A percentile compares a stretch with the other conserved stretches of the same genome.
Evolutionary conservation across 2,888 invertebrate species (phyloP).

Genomic region (Catocala sponsa): DNA sequence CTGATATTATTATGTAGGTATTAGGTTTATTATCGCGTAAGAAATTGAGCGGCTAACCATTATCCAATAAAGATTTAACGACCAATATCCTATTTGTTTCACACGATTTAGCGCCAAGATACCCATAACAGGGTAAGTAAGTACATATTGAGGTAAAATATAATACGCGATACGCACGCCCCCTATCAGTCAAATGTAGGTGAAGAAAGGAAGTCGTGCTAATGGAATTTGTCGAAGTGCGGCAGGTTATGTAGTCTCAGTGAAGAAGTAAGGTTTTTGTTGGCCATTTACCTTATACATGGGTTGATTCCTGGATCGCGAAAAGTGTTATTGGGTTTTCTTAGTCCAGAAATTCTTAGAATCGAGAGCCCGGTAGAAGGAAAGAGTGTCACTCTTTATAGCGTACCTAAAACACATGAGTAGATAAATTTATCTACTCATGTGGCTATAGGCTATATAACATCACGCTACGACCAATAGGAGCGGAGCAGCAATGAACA

Average conservation of each 20-base stretch:
- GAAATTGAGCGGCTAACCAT: no score
- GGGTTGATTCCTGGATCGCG: background rate
- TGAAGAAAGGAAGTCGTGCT: slow-evolving; percentile 30
- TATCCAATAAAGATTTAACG: no score
- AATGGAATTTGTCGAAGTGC: slow-evolving; percentile 37
- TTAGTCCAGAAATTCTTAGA: no score
- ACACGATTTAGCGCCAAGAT: background rate
- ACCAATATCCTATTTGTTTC: background rate
- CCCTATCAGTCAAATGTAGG: slow-evolving; percentile 28
- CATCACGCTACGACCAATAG: no score
- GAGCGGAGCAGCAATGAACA: no score
- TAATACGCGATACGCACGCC: slow-evolving; percentile 9
- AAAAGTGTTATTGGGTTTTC: background rate
- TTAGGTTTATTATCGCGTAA: no score
- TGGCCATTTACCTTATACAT: slow-evolving; percentile 1
- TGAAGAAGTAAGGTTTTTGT: slow-evolving; percentile 10
- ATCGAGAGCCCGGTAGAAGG: no score
- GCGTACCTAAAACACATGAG: no score
- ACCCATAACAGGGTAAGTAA: background rate
- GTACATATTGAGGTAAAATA: background rate
- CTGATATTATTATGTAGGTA: no score
- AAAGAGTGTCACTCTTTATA: no score
- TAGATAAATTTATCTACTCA: no score
- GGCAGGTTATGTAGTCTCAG: slow-evolving; percentile 35
- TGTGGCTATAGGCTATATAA: no score